Base-by-base conservation (phyloP, 92 coral and sea anemone genomes). In the Epizoanthus ramosus region DNA sequence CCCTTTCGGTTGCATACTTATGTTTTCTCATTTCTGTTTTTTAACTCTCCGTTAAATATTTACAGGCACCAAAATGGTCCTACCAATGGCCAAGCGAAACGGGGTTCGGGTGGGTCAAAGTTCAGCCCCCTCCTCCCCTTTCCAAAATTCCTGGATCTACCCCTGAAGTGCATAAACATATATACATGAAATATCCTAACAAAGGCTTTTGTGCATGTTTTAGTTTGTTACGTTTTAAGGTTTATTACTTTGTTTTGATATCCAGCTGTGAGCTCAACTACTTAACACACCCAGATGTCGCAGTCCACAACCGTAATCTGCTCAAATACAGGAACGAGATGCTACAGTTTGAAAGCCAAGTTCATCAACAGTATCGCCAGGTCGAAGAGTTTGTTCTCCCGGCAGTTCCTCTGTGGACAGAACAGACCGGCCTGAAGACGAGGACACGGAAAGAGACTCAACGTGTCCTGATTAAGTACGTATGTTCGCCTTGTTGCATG, bases 361-460 rank as follows among this genome's bases (percentile, higher is more conserved):
- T 95, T n/a, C 68, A 85, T 8, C 71, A 84, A 24, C 89, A 89
- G 24, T 91, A 89, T 68, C 89, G 80, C 58, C 92, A 85, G 28
- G 81, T 95, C 57, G 87, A 81, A 76, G 85, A 85, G 18, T 95
- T 71, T 76, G 21, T 82, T 57, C 79, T 94, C 19, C 92, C 92
- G 17, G 89, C 89, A 60, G 94, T 95, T 7, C 98, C 98, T 66
- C 90, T 96, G 41, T 96, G 98, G 98, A 81, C 68, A 25, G 83
- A 79, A 63, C 89, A 86, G 63, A 84, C 93, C 79, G 99, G 99
- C 67, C 93, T 96, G 63, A 81, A 18, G 39, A 89, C 93, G 14
- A 97, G 99, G 59, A 88, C 93, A 28, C 96, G 99, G 33, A 69
- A 83, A 21, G 99, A 96, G 77, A 96, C 98, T 2, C 99, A 96